Conservation (phyloP, 2,797 vertebrate genomes). For the Peromyscus nudipes region DNA sequence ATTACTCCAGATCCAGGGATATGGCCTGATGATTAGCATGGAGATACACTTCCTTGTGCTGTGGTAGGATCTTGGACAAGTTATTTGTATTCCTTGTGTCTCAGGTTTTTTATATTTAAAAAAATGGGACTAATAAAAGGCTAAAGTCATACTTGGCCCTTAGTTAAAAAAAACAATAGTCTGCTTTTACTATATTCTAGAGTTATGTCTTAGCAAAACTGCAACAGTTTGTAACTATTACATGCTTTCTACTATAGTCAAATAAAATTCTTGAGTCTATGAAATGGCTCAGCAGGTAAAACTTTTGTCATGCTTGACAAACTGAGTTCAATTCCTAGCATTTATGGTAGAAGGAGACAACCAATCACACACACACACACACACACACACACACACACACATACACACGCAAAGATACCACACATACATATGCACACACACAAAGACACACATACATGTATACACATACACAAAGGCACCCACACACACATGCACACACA, state of each 20-base stretch:
- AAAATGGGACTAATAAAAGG: conserved; percentile 8
- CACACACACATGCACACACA: too few species aligned
- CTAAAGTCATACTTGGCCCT: background rate
- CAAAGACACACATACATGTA: too few species aligned
- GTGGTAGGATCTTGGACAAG: background rate
- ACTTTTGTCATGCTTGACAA: background rate
- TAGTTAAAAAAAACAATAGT: background rate
- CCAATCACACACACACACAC: background rate
- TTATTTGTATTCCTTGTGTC: background rate
- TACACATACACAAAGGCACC: too few species aligned
- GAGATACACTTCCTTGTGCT: background rate
- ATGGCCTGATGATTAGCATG: background rate
- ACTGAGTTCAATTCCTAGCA: background rate
- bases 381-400: background rate
- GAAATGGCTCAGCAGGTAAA: background rate
- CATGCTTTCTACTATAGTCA: background rate
- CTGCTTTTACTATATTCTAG: conserved; percentile 46
- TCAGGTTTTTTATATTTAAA: background rate
- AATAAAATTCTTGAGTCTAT: background rate
- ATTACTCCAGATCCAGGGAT: background rate
- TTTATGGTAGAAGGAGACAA: background rate
- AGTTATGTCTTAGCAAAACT: background rate
- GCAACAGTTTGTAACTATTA: background rate
- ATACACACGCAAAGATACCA: too few species aligned
- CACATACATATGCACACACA: too few species aligned